Conservation (phyloP, 2,888 invertebrate genomes). For the Lasioglossum morio region DNA sequence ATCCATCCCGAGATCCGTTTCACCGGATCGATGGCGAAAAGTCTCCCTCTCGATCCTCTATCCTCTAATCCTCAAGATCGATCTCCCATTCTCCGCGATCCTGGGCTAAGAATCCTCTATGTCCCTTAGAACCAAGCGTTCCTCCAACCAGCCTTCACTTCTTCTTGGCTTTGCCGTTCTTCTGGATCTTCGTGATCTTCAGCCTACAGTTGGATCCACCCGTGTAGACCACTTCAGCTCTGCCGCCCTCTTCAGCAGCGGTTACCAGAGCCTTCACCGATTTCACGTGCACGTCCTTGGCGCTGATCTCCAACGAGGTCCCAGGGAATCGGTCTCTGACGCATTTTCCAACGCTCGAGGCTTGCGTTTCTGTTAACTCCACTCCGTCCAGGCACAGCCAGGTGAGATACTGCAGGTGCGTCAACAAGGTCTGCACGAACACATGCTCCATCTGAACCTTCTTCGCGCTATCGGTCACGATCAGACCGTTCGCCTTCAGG, state of each 20-base stretch:
- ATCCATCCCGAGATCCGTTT: constrained; percentile 47
- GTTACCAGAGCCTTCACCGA: constrained; percentile 82
- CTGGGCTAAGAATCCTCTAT: constrained; percentile 15
- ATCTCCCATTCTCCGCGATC: neutral
- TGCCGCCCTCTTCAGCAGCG: constrained; percentile 81
- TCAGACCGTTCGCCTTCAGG: constrained; percentile 81
- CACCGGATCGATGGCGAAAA: constrained; percentile 50
- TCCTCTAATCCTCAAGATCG: constrained; percentile 8
- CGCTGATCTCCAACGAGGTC: constrained; percentile 81
- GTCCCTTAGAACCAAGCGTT: constrained; percentile 31
- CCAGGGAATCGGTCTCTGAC: constrained; percentile 83
- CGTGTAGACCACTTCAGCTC: constrained; percentile 81
- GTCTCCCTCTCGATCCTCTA: neutral
- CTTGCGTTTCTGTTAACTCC: constrained; percentile 80
- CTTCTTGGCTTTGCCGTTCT: constrained; percentile 75
- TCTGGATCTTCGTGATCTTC: constrained; percentile 79
- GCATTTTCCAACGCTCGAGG: constrained; percentile 81
- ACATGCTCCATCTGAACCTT: constrained; percentile 82
- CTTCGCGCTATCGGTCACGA: constrained; percentile 81
- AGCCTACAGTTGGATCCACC: constrained; percentile 81
- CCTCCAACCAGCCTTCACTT: constrained; percentile 62
- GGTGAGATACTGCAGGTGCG: constrained; percentile 81
- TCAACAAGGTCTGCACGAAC: constrained; percentile 80
- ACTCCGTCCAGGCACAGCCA: constrained; percentile 83
- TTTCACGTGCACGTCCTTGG: constrained; percentile 81